Base-by-base conservation (phyloP, 2,797 vertebrate species). In the Peromyscus nudipes region DNA sequence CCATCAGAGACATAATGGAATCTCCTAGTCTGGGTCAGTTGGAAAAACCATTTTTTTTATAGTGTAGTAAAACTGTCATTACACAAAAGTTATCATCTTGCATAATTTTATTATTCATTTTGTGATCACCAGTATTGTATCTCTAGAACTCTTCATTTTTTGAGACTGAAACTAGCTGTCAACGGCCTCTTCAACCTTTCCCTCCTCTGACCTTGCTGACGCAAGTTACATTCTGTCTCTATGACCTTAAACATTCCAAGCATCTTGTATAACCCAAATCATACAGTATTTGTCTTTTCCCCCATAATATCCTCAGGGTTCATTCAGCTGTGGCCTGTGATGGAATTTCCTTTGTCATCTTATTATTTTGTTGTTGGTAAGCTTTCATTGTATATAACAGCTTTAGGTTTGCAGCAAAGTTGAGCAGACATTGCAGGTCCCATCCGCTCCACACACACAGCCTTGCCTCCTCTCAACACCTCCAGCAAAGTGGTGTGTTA, bases 11-110 rank as follows among this genome's bases (percentile, higher is more conserved):
- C 31, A 79, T 1, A 62, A 89, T 29, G 37, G 71, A 75, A 86
- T 52, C 84, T 92, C 76, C 77, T 7, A 31, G 19, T 69, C 86
- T 65, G 65, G 75, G 62, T 64, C 43, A 73, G 40, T 0, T 52
- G 34, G 64, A 75, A 60, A 81, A 76, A 43, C 5, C 8, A 16
- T 34, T 21, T 89, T 37, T 3, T 55, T 55, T 55, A 55, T 62
- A 64, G 34, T 57, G 67, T 86, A 23, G 16, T 65, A 60, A 93
- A 92, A 96, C 14, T 52, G 19, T 11, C 25, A 71, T 23, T 92
- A 80, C 40, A 37, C 23, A 85, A 79, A 57, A 93, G 60, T 34
- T 37, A 55, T 52, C 27, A 12, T 43, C 25, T 27, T 67, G 60
- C 65, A 4, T n/a, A 49, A 57, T 43, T n/a, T 19, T 37, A 7